Evolutionary conservation across 2,888 invertebrate species (phyloP).

Genomic region (Drosophila nr. fundita): DNA sequence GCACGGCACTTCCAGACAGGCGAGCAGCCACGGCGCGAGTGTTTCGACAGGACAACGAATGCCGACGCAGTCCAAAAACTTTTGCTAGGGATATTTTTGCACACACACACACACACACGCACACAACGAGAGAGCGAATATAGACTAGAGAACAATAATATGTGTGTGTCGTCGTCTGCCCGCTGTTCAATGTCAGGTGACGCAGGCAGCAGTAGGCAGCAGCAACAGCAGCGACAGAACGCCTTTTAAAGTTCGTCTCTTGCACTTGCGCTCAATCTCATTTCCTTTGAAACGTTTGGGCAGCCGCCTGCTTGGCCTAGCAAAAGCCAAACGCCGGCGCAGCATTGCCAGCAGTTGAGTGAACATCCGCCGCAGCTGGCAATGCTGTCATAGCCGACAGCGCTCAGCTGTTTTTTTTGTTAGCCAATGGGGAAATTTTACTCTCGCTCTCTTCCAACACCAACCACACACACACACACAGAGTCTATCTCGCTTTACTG

Average conservation of each 20-base stretch:
- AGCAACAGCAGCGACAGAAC: constrained; percentile 17
- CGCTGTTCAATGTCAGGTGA: constrained; percentile 83
- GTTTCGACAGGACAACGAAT: constrained; percentile 63
- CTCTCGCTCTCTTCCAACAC: constrained; percentile 10
- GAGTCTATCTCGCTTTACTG: constrained; percentile 43
- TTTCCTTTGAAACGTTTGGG: constrained; percentile 52
- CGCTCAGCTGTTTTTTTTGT: constrained; percentile 70
- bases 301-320: constrained; percentile 48
- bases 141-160: background rate
- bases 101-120: constrained; percentile 39
- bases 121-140: background rate
- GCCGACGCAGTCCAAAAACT: constrained; percentile 60
- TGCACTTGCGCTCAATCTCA: constrained; percentile 78
- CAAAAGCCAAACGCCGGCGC: constrained; percentile 66
- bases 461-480: constrained; percentile 5
- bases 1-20: constrained; percentile 78
- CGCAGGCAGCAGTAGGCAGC: constrained; percentile 52
- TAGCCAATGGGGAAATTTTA: constrained; percentile 42
- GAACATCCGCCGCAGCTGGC: constrained; percentile 40
- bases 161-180: constrained; percentile 41
- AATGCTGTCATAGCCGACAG: constrained; percentile 38
- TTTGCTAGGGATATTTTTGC: constrained; percentile 67
- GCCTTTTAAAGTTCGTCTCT: constrained; percentile 59
- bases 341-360: constrained; percentile 64
- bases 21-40: constrained; percentile 76